Evolutionary conservation across 2,113 vertebrate species (phyloP).

Genomic region (Cromileptes altivelis): DNA sequence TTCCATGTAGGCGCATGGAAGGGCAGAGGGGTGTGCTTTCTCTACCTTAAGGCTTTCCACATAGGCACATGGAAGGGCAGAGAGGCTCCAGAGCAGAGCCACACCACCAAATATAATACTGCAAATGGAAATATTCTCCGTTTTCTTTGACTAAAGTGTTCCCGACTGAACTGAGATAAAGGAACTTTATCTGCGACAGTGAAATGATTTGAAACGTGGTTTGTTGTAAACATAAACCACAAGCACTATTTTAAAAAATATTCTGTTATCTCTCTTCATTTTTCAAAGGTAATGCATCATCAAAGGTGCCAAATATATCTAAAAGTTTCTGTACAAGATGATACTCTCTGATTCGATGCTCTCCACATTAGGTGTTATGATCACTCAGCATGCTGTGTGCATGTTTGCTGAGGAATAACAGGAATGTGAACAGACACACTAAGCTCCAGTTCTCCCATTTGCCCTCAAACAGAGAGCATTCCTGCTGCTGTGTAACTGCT

Average conservation of each 20-base stretch:
- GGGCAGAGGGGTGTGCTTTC: too few relatives aligned
- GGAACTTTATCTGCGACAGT: too few relatives aligned
- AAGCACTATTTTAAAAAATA: neutral
- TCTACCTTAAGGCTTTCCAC: too few relatives aligned
- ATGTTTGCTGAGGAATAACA: slow-evolving; percentile 13
- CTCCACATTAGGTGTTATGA: neutral
- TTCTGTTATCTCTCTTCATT: neutral
- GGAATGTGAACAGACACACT: neutral
- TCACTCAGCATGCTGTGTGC: neutral
- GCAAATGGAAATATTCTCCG: too few relatives aligned
- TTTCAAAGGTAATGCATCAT: neutral
- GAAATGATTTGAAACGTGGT: too few relatives aligned
- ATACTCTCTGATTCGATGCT: neutral
- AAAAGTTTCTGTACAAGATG: neutral
- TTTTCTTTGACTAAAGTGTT: too few relatives aligned
- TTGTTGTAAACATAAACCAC: neutral
- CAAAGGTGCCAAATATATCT: neutral
- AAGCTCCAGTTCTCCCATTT: neutral
- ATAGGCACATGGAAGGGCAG: too few relatives aligned
- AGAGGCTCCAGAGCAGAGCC: too few relatives aligned
- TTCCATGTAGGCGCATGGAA: too few relatives aligned
- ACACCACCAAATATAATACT: too few relatives aligned
- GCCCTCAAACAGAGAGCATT: neutral
- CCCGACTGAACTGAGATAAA: too few relatives aligned
- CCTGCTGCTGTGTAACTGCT: neutral